These are phyloP conservation scores for Perca schrenkii DNA, from an alignment of 2,113 vertebrate species.

Conservation along the genomic window DNA sequence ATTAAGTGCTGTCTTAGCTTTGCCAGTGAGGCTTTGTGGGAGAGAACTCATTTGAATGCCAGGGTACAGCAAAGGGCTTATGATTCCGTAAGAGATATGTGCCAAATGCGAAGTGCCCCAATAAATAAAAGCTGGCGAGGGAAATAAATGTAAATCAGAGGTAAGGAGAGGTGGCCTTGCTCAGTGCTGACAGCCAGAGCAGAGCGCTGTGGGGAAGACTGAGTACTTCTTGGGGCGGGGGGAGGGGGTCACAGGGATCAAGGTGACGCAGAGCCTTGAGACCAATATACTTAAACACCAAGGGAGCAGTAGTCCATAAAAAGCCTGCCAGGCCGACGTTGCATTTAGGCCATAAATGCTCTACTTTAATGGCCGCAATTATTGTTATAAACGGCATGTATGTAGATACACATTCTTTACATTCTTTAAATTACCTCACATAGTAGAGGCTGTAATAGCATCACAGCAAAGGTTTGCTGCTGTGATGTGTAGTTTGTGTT, in stretches of 20 bases:
- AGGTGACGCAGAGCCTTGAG: conserved; percentile 81
- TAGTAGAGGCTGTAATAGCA: conserved; percentile 18
- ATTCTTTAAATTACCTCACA: conserved; percentile 53
- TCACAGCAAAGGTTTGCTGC: conserved; percentile 47
- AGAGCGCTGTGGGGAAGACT: conserved; percentile 69
- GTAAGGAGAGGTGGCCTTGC: conserved; percentile 78
- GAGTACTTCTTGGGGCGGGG: conserved; percentile 72
- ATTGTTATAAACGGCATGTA: conserved; percentile 71
- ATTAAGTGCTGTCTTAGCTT: conserved; percentile 68
- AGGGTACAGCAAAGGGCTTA: conserved; percentile 76
- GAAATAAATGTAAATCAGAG: conserved; percentile 86
- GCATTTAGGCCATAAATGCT: conserved; percentile 77
- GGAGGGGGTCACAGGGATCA: conserved; percentile 80
- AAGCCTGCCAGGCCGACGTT: conserved; percentile 63
- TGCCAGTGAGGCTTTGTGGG: conserved; percentile 63
- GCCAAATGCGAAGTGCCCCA: conserved; percentile 84
- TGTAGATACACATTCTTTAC: conserved; percentile 62
- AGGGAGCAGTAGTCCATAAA: conserved; percentile 82
- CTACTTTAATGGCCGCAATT: conserved; percentile 75
- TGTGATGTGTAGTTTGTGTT: conserved; percentile 28
- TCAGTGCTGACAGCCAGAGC: conserved; percentile 71
- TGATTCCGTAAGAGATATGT: conserved; percentile 81
- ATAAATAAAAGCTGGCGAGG: conserved; percentile 84
- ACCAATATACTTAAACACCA: conserved; percentile 81
- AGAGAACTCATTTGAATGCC: conserved; percentile 80